Conservation (phyloP, 2,797 vertebrate genomes). For the Molothrus aeneus region DNA sequence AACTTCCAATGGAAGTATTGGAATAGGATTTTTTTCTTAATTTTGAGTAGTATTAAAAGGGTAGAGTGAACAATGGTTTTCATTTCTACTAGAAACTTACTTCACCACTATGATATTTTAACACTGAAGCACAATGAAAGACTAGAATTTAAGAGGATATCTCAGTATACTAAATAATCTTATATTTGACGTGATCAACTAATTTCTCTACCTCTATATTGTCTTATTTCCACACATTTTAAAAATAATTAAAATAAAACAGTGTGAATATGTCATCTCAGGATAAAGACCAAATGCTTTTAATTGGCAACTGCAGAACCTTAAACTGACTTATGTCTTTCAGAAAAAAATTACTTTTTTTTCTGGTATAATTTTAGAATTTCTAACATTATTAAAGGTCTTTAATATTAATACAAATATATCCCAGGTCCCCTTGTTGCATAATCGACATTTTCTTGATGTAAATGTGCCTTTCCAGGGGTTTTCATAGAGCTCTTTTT, state of each 20-base stretch:
- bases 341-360: not conserved
- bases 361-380: not conserved
- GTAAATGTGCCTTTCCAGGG: accelerated
- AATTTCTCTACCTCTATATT: not conserved
- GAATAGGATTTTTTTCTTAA: not conserved
- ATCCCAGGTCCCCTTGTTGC: accelerated
- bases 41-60: not conserved
- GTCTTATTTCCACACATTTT: not conserved
- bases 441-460: not conserved
- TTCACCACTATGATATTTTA: not conserved
- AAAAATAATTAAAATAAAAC: not conserved
- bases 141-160: not conserved
- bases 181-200: not conserved
- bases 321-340: not conserved
- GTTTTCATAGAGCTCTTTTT: not conserved
- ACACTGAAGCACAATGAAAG: not conserved
- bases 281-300: not conserved
- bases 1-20: not conserved
- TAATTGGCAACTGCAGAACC: not conserved
- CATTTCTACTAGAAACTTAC: not conserved
- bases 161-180: not conserved
- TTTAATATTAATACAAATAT: not conserved
- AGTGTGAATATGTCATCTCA: not conserved
- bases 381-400: not conserved
- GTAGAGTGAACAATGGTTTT: not conserved